A percentile compares a stretch with the other conserved stretches of the same genome.
These are phyloP conservation scores for Discoglossus pictus DNA, from an alignment of 2,797 vertebrate species.

Conservation along the genomic window DNA sequence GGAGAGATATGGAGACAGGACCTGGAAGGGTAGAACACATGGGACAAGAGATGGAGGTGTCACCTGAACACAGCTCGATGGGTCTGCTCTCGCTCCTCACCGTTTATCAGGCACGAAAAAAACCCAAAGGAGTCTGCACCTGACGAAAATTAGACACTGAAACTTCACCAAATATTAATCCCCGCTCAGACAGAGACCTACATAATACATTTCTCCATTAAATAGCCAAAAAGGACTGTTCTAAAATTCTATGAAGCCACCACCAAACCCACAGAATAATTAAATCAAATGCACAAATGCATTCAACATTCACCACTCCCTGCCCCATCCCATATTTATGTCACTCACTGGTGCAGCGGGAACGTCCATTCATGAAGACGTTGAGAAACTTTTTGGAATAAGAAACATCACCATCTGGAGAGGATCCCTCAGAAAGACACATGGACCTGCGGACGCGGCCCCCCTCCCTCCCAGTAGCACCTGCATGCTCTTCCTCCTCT, in stretches of 20 bases:
- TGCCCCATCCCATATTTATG: background rate
- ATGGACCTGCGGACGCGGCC: slow-evolving; percentile 60
- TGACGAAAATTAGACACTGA: slow-evolving; percentile 53
- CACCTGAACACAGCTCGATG: slow-evolving; percentile 94
- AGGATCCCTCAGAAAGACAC: slow-evolving; percentile 89
- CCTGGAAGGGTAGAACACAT: background rate
- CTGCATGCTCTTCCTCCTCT: slow-evolving; percentile 78
- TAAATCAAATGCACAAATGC: too few relatives aligned
- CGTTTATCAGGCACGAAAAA: slow-evolving; percentile 90
- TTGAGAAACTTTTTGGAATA: slow-evolving; percentile 98
- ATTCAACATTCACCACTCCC: background rate
- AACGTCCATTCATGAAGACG: slow-evolving; percentile 93
- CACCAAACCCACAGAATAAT: too few relatives aligned
- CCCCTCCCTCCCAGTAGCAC: slow-evolving; percentile 52
- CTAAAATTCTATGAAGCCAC: too few relatives aligned
- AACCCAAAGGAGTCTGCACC: slow-evolving; percentile 93
- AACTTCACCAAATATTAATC: slow-evolving; percentile 1
- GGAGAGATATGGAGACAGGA: too few relatives aligned
- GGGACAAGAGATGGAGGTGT: slow-evolving; percentile 34
- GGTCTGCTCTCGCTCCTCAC: slow-evolving; percentile 90
- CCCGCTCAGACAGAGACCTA: background rate
- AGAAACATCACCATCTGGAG: slow-evolving; percentile 85
- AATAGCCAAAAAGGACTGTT: too few relatives aligned
- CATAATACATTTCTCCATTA: background rate
- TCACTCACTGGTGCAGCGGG: slow-evolving; percentile 93